Conservation (phyloP, 2,888 invertebrate genomes). For the Laothoe populi region DNA sequence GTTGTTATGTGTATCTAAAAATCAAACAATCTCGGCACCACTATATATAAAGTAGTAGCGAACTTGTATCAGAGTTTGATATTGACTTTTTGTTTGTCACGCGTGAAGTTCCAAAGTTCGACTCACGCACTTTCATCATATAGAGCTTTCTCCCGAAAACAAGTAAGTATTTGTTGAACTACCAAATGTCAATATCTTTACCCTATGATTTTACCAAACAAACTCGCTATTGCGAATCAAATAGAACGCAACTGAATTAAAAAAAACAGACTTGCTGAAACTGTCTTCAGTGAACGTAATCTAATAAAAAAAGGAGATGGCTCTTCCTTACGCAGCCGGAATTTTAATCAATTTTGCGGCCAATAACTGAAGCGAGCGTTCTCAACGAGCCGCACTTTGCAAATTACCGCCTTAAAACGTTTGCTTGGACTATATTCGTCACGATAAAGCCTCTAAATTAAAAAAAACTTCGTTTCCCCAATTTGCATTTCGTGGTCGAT, state of each 20-base stretch:
- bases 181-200: constrained; percentile 5
- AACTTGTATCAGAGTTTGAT: constrained; percentile 11
- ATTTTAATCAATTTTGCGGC: constrained; percentile 82
- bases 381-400: constrained; percentile 61
- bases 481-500: constrained; percentile 57
- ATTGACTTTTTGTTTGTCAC: constrained; percentile 27
- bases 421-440: constrained; percentile 62
- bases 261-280: constrained; percentile 53
- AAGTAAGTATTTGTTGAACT: constrained; percentile 17
- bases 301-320: constrained; percentile 71
- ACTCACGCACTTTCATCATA: constrained; percentile 1
- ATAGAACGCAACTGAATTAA: constrained; percentile 45
- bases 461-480: constrained; percentile 51
- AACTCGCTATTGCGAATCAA: constrained; percentile 49
- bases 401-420: constrained; percentile 72
- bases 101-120: constrained; percentile 12
- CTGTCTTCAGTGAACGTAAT: constrained; percentile 59
- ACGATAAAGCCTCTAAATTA: constrained; percentile 59
- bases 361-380: constrained; percentile 64
- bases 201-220: constrained; percentile 31
- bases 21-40: neutral
- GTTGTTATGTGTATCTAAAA: neutral
- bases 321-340: constrained; percentile 69
- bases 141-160: constrained; percentile 2
- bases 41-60: constrained; percentile 4